A percentile compares a stretch with the other conserved stretches of the same genome.
Conservation (phyloP, 2,113 vertebrate species). For the Epinephelus lanceolatus region DNA sequence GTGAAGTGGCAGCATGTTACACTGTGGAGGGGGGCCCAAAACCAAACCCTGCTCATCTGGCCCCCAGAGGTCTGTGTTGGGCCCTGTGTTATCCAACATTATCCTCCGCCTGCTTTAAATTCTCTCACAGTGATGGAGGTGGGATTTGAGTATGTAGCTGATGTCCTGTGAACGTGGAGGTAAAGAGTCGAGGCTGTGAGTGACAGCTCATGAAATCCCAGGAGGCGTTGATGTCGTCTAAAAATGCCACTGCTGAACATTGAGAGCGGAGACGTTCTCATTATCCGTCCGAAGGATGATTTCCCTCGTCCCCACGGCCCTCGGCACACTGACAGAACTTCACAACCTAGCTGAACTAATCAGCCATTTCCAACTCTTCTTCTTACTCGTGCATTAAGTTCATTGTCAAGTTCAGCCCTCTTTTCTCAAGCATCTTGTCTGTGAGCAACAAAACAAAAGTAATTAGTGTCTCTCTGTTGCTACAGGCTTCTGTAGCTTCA, state of each 20-base stretch:
- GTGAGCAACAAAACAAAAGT: slow-evolving; percentile 67
- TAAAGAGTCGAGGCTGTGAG: slow-evolving; percentile 2
- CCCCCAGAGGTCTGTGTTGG: too few relatives aligned
- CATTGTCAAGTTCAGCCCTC: slow-evolving; percentile 36
- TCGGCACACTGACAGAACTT: slow-evolving; percentile 50
- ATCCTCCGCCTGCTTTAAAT: not conserved
- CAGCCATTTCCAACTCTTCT: slow-evolving; percentile 38
- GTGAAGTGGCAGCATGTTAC: too few relatives aligned
- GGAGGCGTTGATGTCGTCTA: slow-evolving; percentile 29
- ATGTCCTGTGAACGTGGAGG: slow-evolving; percentile 12
- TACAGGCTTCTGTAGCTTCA: slow-evolving; percentile 41
- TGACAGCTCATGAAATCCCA: slow-evolving; percentile 33
- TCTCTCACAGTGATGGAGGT: not conserved
- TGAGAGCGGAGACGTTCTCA: slow-evolving; percentile 39
- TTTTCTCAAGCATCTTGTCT: slow-evolving; percentile 48
- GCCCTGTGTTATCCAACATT: too few relatives aligned
- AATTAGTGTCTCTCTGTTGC: slow-evolving; percentile 67
- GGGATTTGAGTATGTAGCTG: not conserved
- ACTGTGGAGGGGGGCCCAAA: too few relatives aligned
- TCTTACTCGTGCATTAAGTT: slow-evolving; percentile 43
- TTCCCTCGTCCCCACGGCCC: slow-evolving; percentile 12
- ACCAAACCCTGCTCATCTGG: too few relatives aligned
- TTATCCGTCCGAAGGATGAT: slow-evolving; percentile 43
- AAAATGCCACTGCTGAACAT: not conserved
- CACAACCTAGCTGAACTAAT: slow-evolving; percentile 57